Evolutionary conservation across 2,888 invertebrate species (phyloP).

Genomic region (Chymomyza fuscimana): DNA sequence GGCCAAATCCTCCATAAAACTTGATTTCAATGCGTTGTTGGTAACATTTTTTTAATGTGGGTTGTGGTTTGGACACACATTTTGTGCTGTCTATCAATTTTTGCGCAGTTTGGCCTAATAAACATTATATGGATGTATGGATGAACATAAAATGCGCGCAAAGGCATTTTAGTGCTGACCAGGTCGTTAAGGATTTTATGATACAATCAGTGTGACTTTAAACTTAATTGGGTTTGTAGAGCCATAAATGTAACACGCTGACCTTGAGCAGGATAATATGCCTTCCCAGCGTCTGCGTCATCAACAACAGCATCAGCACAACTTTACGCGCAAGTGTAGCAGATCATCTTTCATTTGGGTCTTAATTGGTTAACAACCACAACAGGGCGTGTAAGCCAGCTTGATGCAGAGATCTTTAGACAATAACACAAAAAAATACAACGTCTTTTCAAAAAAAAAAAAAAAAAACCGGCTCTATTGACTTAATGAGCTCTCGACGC

Average conservation of each 20-base stretch:
- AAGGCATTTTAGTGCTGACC: conserved; percentile 6
- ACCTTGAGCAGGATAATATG: neutral
- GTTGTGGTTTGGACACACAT: neutral
- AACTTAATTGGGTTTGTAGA: conserved; percentile 27
- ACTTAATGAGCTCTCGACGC: conserved; percentile 48
- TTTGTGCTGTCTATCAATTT: conserved; percentile 32
- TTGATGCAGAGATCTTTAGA: neutral
- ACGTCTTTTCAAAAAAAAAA: neutral
- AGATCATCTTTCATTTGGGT: conserved; percentile 23
- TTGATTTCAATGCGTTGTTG: neutral
- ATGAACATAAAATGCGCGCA: conserved; percentile 48
- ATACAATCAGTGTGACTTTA: conserved; percentile 57
- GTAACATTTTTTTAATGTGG: neutral
- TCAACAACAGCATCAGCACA: conserved; percentile 6
- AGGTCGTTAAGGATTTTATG: conserved; percentile 33
- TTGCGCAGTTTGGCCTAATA: conserved; percentile 28
- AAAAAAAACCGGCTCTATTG: conserved; percentile 49
- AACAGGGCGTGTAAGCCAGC: neutral
- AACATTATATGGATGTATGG: conserved; percentile 40
- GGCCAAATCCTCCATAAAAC: neutral
- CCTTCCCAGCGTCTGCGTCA: neutral
- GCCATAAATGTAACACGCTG: conserved; percentile 33
- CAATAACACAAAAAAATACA: conserved; percentile 1
- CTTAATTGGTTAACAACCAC: conserved; percentile 41
- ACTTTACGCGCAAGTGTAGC: neutral